Percentiles rank a stretch among this genome's conserved stretches.
Evolutionary conservation across 2,888 invertebrate species (phyloP).

Genomic region (Drosophila mayaguana): DNA sequence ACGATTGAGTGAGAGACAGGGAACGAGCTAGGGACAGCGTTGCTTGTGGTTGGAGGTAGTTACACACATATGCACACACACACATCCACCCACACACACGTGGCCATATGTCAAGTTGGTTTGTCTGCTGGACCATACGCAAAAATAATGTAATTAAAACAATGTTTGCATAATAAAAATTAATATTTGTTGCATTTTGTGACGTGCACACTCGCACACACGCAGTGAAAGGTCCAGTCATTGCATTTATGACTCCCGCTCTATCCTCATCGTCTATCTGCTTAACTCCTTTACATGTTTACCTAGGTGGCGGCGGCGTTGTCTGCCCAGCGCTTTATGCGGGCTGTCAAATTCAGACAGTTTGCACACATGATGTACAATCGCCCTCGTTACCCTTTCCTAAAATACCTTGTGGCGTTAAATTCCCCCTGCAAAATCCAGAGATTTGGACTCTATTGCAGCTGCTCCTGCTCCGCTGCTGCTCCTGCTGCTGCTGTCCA

Average conservation of each 20-base stretch:
- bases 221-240: conserved; percentile 10
- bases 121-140: conserved; percentile 58
- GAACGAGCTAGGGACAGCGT: conserved; percentile 6
- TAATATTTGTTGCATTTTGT: conserved; percentile 79
- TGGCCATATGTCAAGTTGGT: conserved; percentile 81
- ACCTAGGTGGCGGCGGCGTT: conserved; percentile 45
- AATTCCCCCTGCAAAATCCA: conserved; percentile 19
- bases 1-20: neutral
- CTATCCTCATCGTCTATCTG: neutral
- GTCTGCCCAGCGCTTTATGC: conserved; percentile 75
- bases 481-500: conserved; percentile 19
- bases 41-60: conserved; percentile 19
- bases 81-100: conserved; percentile 69
- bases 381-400: neutral
- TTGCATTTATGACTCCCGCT: conserved; percentile 28
- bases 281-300: conserved; percentile 31
- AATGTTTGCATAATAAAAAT: conserved; percentile 80
- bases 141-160: conserved; percentile 80
- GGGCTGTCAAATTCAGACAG: conserved; percentile 81
- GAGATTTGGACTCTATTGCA: conserved; percentile 47
- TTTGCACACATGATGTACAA: conserved; percentile 71
- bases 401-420: neutral
- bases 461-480: conserved; percentile 21
- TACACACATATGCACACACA: conserved; percentile 77
- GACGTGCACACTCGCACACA: conserved; percentile 22